phyloP scores from a whole-genome alignment of 2,113 vertebrate species.

The Macquaria australasica region DNA sequence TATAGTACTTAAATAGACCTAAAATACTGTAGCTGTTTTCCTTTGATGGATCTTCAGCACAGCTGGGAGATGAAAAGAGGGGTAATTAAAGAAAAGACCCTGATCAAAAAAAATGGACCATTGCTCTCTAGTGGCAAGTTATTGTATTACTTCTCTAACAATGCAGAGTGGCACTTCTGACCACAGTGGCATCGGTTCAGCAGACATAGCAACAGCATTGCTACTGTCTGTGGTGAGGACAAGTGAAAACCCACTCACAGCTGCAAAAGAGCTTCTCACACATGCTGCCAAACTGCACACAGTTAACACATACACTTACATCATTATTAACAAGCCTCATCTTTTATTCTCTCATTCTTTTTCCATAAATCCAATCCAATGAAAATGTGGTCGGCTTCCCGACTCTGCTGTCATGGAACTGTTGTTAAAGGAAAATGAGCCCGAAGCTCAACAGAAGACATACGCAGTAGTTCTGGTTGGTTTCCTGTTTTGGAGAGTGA shows the following conservation, averaged over 20 bases:
- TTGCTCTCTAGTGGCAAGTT: conserved; percentile 76
- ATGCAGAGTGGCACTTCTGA: conserved; percentile 30
- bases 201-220: conserved; percentile 52
- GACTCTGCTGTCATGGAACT: conserved; percentile 29
- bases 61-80: conserved; percentile 9
- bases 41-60: conserved; percentile 20
- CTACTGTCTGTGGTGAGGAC: conserved; percentile 52
- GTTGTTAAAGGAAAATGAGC: conserved; percentile 23
- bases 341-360: conserved; percentile 30
- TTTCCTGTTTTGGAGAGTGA: conserved; percentile 27
- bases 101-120: conserved; percentile 47
- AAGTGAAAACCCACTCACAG: conserved; percentile 53
- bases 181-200: conserved; percentile 26
- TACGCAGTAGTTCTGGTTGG: background rate
- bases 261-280: conserved; percentile 41
- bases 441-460: background rate
- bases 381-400: conserved; percentile 22
- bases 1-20: background rate
- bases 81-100: conserved; percentile 12
- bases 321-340: conserved; percentile 29
- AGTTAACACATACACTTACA: conserved; percentile 29
- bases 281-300: conserved; percentile 31
- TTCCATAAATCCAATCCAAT: conserved; percentile 46
- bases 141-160: conserved; percentile 13
- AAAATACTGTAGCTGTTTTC: conserved; percentile 5